Evolutionary conservation across 2,888 invertebrate genomes (phyloP).

Genomic region (Protophormia terraenovae): DNA sequence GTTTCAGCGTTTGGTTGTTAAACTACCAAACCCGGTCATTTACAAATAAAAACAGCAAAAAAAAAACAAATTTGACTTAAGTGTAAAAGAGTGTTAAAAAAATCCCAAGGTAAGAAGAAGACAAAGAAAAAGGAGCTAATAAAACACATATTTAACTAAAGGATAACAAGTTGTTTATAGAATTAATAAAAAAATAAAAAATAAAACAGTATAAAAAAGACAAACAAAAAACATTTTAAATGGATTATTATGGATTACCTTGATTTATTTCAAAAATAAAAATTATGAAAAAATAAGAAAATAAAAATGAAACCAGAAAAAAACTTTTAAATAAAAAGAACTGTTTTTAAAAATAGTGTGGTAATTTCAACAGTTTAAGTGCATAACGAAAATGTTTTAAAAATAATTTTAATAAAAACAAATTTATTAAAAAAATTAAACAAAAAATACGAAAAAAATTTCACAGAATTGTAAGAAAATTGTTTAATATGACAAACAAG

Average conservation of each 20-base stretch:
- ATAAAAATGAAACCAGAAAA: slow-evolving; percentile 24
- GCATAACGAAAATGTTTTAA: slow-evolving; percentile 27
- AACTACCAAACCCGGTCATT: slow-evolving; percentile 73
- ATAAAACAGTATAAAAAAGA: too few relatives aligned
- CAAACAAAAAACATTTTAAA: background rate
- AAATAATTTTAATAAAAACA: slow-evolving; percentile 1
- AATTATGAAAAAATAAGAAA: background rate
- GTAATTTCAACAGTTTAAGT: slow-evolving; percentile 41
- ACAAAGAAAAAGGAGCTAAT: slow-evolving; percentile 66
- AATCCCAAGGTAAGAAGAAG: slow-evolving; percentile 65
- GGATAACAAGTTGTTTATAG: slow-evolving; percentile 71
- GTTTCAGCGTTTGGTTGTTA: slow-evolving; percentile 80
- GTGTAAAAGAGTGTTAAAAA: slow-evolving; percentile 66
- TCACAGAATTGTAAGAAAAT: slow-evolving; percentile 29
- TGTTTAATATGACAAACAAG: slow-evolving; percentile 47
- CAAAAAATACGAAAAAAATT: slow-evolving; percentile 16
- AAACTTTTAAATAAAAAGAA: slow-evolving; percentile 45
- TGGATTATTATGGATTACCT: slow-evolving; percentile 61
- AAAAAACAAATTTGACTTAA: slow-evolving; percentile 42
- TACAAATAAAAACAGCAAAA: slow-evolving; percentile 68
- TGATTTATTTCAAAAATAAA: too few relatives aligned
- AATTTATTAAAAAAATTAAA: background rate
- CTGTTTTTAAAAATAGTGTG: too few relatives aligned
- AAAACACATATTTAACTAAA: slow-evolving; percentile 9
- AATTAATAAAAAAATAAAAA: background rate